phyloP scores from a whole-genome alignment of 2,888 invertebrate genomes.

The Prionchulus punctatus region DNA sequence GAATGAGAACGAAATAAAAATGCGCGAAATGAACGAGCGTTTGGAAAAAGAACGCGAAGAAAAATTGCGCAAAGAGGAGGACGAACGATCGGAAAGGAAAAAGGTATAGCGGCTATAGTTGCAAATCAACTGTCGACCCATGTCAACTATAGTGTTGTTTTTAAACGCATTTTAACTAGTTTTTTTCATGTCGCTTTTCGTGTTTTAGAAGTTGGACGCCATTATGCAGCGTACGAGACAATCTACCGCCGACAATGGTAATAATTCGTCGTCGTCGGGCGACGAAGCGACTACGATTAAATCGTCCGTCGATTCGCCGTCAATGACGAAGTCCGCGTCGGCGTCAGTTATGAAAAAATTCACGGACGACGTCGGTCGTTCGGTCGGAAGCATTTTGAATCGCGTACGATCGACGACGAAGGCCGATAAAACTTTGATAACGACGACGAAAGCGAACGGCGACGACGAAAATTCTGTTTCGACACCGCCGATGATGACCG shows the following conservation, averaged over 20 bases:
- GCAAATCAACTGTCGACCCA: no score
- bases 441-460: no score
- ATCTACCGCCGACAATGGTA: not conserved
- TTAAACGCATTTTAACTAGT: no score
- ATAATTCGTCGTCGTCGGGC: not conserved
- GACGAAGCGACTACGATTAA: no score
- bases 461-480: no score
- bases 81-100: not conserved
- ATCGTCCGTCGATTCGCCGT: not conserved
- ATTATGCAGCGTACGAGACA: not conserved
- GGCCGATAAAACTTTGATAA: no score
- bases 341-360: not conserved
- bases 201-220: not conserved
- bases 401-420: not conserved
- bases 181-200: no score
- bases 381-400: not conserved
- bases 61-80: not conserved
- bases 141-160: no score
- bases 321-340: not conserved
- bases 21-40: not conserved
- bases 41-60: constrained; percentile 3
- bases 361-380: not conserved
- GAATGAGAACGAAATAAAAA: no score
- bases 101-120: no score
- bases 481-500: no score